These are phyloP conservation scores for Hyphantria cunea DNA, from an alignment of 1,140 invertebrate species.

Conservation along the genomic window DNA sequence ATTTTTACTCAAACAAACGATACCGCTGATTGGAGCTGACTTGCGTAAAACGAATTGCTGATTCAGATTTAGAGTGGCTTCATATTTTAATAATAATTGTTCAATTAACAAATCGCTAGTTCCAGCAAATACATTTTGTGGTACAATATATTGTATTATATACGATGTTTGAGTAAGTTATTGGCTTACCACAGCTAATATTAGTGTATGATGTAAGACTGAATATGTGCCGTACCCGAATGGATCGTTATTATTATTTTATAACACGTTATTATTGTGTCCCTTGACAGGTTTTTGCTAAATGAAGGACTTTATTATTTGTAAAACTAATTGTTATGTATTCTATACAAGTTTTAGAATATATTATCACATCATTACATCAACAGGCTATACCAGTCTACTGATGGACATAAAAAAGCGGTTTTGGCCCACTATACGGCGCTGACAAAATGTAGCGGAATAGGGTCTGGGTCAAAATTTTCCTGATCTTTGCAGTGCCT, in stretches of 20 bases:
- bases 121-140: too few relatives aligned
- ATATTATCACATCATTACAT: too few relatives aligned
- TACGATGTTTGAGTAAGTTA: not conserved
- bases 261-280: not conserved
- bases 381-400: too few relatives aligned
- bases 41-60: not conserved
- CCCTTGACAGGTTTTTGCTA: not conserved
- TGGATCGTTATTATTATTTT: not conserved
- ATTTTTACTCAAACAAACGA: slow-evolving; percentile 16
- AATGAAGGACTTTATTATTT: not conserved
- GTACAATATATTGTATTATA: not conserved
- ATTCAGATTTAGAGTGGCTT: not conserved
- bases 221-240: not conserved
- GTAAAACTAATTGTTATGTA: too few relatives aligned
- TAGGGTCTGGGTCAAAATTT: too few relatives aligned
- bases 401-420: too few relatives aligned
- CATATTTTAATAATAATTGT: not conserved
- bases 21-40: slow-evolving; percentile 12
- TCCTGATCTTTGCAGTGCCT: too few relatives aligned
- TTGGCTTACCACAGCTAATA: not conserved
- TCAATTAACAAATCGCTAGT: too few relatives aligned
- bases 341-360: too few relatives aligned
- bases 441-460: too few relatives aligned
- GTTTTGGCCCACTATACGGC: too few relatives aligned
- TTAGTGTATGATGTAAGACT: not conserved